A percentile compares a stretch with the other conserved stretches of the same genome.
These are phyloP conservation scores for Caenorhabditis afra DNA, from an alignment of 2,888 invertebrate genomes.

Conservation along the genomic window DNA sequence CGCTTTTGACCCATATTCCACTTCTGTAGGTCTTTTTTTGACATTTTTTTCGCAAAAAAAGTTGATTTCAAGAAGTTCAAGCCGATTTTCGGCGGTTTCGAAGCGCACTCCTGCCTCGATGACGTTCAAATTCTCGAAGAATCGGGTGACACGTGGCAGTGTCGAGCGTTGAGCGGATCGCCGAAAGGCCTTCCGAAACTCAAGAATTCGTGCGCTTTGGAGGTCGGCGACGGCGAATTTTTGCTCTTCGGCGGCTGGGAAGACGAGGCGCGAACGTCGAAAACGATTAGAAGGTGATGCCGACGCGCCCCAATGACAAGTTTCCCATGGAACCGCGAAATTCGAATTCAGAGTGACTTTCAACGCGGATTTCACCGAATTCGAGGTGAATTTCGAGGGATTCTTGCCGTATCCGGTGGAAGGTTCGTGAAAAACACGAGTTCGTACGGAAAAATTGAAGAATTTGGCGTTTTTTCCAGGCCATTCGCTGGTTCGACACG, in stretches of 20 bases:
- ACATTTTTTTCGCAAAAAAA: too few species aligned
- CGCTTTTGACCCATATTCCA: constrained; percentile 29
- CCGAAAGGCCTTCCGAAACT: constrained; percentile 43
- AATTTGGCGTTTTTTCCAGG: constrained; percentile 16
- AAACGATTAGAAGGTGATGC: constrained; percentile 61
- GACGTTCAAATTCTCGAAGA: constrained; percentile 37
- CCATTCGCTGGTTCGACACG: constrained; percentile 15
- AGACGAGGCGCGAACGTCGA: constrained; percentile 67
- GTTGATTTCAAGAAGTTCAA: constrained; percentile 15
- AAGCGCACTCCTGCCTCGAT: constrained; percentile 54
- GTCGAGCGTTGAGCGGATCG: constrained; percentile 6
- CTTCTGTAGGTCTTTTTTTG: constrained; percentile 24
- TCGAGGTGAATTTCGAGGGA: constrained; percentile 27
- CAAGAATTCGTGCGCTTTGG: constrained; percentile 53
- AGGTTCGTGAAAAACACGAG: constrained; percentile 24
- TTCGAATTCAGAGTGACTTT: constrained; percentile 41
- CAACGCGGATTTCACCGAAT: constrained; percentile 40
- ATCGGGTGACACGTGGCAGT: background rate
- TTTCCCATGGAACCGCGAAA: background rate
- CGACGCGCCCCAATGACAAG: background rate
- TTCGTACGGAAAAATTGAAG: too few species aligned
- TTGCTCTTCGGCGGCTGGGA: constrained; percentile 78
- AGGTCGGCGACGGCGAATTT: constrained; percentile 39
- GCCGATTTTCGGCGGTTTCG: constrained; percentile 62
- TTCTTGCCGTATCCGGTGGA: constrained; percentile 64